Base-by-base conservation (phyloP, 2,113 vertebrate genomes). In the Panurus biarmicus region DNA sequence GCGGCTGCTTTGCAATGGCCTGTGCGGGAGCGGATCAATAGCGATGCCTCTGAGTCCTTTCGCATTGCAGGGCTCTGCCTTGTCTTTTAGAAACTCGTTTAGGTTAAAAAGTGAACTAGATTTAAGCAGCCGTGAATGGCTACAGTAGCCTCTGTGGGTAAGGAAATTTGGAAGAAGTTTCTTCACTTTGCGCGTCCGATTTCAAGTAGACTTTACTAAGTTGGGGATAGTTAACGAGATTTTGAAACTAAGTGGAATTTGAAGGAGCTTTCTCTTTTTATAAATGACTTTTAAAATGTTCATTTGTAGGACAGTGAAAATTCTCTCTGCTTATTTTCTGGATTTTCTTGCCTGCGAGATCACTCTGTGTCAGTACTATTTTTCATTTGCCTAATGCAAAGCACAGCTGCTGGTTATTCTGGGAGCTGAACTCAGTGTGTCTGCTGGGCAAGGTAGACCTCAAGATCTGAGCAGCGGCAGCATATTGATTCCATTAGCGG, bases 401-500 rank as follows among this genome's bases (percentile, higher is more conserved):
- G 45, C 31, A 50, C n/a, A 58, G 4, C 64, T 76, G 35, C 81
- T 70, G 78, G 11, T 87, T 94, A 48, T 89, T 93, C 85, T 86
- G 85, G 40, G 48, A 90, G 71, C 71, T 42, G 77, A 71, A 54
- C 57, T 94, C 84, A 25, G 11, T 72, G 31, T 33, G 26, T n/a
- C 85, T 85, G 62, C 62, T 62, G 38, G 67, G 78, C 64, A 81
- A 91, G 87, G 76, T 28, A 64, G 42, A 93, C 69, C 75, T 93
- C 72, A 72, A 60, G 75, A 94, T 71, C 69, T 61, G 92, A 93
- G 65, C 69, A 91, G 85, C 2, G 0, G 85, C 66, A 50, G 11
- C 1, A 1, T 95, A 95, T 95, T 81, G 96, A 96, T 97, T 95
- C 82, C 72, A 93, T 96, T 96, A 95, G 85, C 31, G 40, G 78